phyloP scores from a whole-genome alignment of 2,113 vertebrate species.

The Damaliscus lunatus region DNA sequence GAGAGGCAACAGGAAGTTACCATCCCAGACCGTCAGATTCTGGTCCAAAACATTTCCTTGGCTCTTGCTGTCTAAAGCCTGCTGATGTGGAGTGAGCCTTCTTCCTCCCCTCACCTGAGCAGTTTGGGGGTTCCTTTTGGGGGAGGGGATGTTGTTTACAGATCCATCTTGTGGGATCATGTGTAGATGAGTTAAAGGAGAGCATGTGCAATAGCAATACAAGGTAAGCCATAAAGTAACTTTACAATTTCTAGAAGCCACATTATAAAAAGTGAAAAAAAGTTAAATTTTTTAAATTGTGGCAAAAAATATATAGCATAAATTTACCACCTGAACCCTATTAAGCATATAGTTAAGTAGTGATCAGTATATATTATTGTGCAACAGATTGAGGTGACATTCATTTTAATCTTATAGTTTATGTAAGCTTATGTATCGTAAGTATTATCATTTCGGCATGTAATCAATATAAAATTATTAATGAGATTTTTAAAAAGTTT shows the following conservation, averaged over 20 bases:
- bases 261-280: not conserved
- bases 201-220: rapidly evolving
- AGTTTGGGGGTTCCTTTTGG: rapidly evolving
- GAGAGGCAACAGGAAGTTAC: not conserved
- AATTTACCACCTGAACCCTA: not conserved
- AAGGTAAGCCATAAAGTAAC: rapidly evolving
- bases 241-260: not conserved
- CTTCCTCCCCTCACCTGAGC: not conserved
- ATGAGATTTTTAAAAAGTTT: not conserved
- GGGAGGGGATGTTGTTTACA: rapidly evolving
- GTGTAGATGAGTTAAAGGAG: not conserved
- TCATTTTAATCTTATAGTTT: not conserved
- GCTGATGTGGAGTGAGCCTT: rapidly evolving
- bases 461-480: not conserved
- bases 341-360: rapidly evolving
- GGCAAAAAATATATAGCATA: not conserved
- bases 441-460: not conserved
- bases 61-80: not conserved
- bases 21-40: not conserved
- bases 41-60: not conserved
- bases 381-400: not conserved
- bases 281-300: not conserved
- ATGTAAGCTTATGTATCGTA: not conserved
- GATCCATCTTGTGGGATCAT: not conserved
- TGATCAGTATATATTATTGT: rapidly evolving